These are phyloP conservation scores for Sinella curviseta DNA, from an alignment of 1,140 invertebrate species.

Conservation along the genomic window DNA sequence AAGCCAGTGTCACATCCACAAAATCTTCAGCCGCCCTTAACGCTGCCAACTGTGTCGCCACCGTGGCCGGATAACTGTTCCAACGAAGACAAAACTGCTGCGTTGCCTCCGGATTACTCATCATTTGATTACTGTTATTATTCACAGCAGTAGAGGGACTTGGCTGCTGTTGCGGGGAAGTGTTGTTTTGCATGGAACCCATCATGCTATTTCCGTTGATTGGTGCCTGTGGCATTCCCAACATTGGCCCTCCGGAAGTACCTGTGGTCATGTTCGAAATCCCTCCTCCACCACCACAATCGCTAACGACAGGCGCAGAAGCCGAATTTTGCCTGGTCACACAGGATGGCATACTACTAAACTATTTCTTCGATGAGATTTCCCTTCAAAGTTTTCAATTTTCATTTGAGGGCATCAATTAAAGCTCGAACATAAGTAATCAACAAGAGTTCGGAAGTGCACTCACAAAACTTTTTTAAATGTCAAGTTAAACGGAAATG, in stretches of 20 bases:
- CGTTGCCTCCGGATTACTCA: constrained; percentile 58
- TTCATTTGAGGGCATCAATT: no score
- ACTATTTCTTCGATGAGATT: background rate
- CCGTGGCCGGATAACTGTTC: constrained; percentile 84
- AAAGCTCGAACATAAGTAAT: no score
- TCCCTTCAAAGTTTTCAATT: no score
- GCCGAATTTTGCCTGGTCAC: background rate
- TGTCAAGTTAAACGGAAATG: no score
- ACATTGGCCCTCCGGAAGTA: background rate
- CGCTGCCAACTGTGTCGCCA: constrained; percentile 46
- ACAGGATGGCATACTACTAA: background rate
- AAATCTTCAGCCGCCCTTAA: constrained; percentile 56
- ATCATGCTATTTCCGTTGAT: background rate
- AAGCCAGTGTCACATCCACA: constrained; percentile 57
- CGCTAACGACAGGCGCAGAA: background rate
- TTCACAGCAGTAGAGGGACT: background rate
- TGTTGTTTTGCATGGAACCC: background rate
- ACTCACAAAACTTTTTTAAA: no score
- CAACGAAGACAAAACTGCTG: constrained; percentile 89
- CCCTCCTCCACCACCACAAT: background rate
- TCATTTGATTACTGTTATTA: constrained; percentile 22
- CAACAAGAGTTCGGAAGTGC: no score
- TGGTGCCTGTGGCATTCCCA: constrained; percentile 11
- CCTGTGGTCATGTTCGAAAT: background rate
- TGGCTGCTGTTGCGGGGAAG: constrained; percentile 1